Conservation (phyloP, 2,888 invertebrate genomes). For the Linnaemya tessellans region DNA sequence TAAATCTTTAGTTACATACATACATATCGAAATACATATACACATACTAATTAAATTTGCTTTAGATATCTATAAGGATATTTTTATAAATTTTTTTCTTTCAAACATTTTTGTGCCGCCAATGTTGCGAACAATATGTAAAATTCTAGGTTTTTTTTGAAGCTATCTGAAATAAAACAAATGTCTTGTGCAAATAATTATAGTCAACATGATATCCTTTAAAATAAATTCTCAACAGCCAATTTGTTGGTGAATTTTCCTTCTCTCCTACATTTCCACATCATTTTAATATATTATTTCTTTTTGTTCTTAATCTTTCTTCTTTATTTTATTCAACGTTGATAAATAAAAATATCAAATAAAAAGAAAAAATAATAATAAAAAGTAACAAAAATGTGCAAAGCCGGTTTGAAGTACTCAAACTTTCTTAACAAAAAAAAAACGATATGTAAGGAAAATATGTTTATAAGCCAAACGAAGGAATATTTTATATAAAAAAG, state of each 20-base stretch:
- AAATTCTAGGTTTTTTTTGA: too few species aligned
- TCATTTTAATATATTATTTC: slow-evolving; percentile 7
- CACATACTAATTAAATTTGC: too few species aligned
- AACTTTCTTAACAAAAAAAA: slow-evolving; percentile 55
- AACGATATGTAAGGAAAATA: slow-evolving; percentile 31
- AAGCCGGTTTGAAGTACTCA: slow-evolving; percentile 65
- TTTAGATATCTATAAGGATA: too few species aligned
- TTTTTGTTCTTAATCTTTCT: slow-evolving; percentile 9
- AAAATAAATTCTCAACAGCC: not conserved
- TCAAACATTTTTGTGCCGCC: too few species aligned
- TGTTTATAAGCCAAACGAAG: slow-evolving; percentile 35
- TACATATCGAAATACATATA: too few species aligned
- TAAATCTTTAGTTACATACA: too few species aligned
- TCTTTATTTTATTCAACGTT: slow-evolving; percentile 57
- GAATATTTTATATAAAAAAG: slow-evolving; percentile 36
- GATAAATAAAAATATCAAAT: slow-evolving; percentile 69
- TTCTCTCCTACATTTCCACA: not conserved
- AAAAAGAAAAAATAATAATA: slow-evolving; percentile 47
- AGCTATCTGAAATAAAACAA: too few species aligned
- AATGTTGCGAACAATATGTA: too few species aligned
- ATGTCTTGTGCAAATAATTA: too few species aligned
- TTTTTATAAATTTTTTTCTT: too few species aligned
- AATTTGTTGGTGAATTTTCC: not conserved
- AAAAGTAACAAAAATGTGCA: slow-evolving; percentile 53
- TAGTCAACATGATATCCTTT: too few species aligned